These are phyloP conservation scores for Acronicta leporina DNA, from an alignment of 2,888 invertebrate genomes.

Conservation along the genomic window DNA sequence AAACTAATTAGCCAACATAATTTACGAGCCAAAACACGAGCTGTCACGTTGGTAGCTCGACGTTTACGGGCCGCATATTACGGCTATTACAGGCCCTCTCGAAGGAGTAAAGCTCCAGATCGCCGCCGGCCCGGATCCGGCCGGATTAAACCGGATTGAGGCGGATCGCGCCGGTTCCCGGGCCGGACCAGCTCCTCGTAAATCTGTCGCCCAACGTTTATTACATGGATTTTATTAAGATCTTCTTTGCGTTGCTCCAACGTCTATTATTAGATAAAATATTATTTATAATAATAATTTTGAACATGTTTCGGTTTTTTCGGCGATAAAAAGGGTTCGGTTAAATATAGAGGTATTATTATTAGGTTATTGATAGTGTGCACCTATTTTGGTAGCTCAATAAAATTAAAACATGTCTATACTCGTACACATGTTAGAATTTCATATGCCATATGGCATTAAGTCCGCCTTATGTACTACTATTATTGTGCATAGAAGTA, in stretches of 20 bases:
- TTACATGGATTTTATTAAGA: constrained; percentile 70
- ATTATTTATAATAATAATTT: constrained; percentile 51
- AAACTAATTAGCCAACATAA: constrained; percentile 58
- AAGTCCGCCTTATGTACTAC: no score
- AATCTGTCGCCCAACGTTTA: constrained; percentile 69
- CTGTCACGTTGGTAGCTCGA: constrained; percentile 51
- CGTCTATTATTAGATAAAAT: constrained; percentile 53
- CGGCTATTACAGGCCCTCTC: constrained; percentile 51
- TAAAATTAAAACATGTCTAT: constrained; percentile 1
- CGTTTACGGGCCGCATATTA: constrained; percentile 55
- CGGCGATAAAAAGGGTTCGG: constrained; percentile 45
- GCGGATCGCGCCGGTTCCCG: constrained; percentile 64
- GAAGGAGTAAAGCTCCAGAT: constrained; percentile 57
- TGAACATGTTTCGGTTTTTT: constrained; percentile 50
- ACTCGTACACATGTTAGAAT: background rate
- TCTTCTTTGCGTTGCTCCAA: constrained; percentile 51
- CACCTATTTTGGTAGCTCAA: constrained; percentile 26
- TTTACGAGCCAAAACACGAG: constrained; percentile 50
- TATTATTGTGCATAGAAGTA: no score
- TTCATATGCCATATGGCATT: no score
- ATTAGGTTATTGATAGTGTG: constrained; percentile 42
- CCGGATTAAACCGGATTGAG: constrained; percentile 62
- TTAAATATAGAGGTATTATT: constrained; percentile 40
- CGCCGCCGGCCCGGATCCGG: constrained; percentile 59
- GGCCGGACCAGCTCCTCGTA: constrained; percentile 62